These are phyloP conservation scores for Cabera pusaria DNA, from an alignment of 2,888 invertebrate species.

Conservation along the genomic window DNA sequence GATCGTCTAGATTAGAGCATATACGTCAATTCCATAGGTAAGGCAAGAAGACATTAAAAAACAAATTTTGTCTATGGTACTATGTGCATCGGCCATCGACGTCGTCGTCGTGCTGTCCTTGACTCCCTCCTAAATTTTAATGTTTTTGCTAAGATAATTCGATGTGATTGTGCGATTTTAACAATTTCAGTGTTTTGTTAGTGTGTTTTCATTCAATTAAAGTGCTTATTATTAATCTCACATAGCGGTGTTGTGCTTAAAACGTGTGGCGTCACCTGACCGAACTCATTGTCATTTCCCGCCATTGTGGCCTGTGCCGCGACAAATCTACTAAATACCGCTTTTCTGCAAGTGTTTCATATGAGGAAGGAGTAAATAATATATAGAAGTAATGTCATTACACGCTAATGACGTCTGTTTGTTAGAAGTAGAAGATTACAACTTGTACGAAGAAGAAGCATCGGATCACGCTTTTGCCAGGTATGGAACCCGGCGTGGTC, in stretches of 20 bases:
- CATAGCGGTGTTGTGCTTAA: constrained; percentile 45
- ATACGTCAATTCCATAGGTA: no score
- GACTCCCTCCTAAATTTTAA: constrained; percentile 67
- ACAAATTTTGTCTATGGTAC: constrained; percentile 56
- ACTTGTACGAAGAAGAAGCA: constrained; percentile 81
- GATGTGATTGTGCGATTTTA: constrained; percentile 43
- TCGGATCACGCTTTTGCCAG: constrained; percentile 81
- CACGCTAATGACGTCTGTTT: constrained; percentile 82
- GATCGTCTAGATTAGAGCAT: no score
- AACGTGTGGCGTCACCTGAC: constrained; percentile 81
- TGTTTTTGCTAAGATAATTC: constrained; percentile 59
- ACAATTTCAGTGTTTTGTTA: constrained; percentile 33
- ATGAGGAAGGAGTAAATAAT: constrained; percentile 58
- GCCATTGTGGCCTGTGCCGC: constrained; percentile 78
- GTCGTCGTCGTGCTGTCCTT: constrained; percentile 78
- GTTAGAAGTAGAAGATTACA: constrained; percentile 81
- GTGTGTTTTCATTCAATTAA: constrained; percentile 40
- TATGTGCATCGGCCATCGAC: constrained; percentile 55
- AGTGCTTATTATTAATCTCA: constrained; percentile 42
- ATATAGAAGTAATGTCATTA: constrained; percentile 77
- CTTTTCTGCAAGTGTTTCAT: constrained; percentile 42
- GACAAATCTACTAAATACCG: constrained; percentile 46
- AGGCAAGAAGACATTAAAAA: no score
- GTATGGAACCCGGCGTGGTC: constrained; percentile 81
- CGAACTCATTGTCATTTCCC: constrained; percentile 83